These are phyloP conservation scores for Sapayoa aenigma DNA, from an alignment of 2,113 vertebrate species.

Conservation along the genomic window DNA sequence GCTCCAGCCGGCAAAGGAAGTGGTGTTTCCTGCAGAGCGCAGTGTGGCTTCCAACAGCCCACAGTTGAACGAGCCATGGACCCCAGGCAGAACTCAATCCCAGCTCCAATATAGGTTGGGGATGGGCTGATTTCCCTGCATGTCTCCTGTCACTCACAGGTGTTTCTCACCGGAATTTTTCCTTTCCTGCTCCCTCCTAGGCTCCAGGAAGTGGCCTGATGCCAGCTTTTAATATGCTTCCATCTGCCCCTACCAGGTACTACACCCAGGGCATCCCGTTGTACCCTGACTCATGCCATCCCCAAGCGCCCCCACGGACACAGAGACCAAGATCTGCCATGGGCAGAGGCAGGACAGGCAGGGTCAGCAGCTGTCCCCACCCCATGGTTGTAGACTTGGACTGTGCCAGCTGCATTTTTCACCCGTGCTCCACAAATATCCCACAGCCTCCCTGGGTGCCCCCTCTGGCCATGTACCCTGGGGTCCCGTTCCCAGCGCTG, in stretches of 20 bases:
- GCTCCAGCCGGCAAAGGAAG: slow-evolving; percentile 1
- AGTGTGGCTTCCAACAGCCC: not conserved
- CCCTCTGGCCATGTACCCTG: rapidly evolving
- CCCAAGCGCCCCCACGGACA: too few species aligned
- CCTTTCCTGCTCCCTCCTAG: not conserved
- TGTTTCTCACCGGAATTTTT: not conserved
- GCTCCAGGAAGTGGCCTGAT: not conserved
- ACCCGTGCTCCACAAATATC: not conserved
- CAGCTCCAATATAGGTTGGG: not conserved
- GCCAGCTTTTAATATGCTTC: not conserved
- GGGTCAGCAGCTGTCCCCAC: not conserved
- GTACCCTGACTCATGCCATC: not conserved
- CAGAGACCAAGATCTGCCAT: not conserved
- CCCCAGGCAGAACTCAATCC: not conserved
- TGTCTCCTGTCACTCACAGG: not conserved
- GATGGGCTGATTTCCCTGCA: not conserved
- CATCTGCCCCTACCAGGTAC: not conserved
- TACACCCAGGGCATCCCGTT: not conserved
- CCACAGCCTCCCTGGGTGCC: rapidly evolving
- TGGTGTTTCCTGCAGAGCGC: not conserved
- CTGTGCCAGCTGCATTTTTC: not conserved
- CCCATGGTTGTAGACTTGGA: not conserved
- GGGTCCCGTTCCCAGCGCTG: not conserved
- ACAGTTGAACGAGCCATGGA: rapidly evolving
- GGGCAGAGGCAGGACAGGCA: not conserved